A percentile compares a stretch with the other conserved stretches of the same genome.
Conservation (phyloP, 2,888 invertebrate genomes). For the Autographa gamma region DNA sequence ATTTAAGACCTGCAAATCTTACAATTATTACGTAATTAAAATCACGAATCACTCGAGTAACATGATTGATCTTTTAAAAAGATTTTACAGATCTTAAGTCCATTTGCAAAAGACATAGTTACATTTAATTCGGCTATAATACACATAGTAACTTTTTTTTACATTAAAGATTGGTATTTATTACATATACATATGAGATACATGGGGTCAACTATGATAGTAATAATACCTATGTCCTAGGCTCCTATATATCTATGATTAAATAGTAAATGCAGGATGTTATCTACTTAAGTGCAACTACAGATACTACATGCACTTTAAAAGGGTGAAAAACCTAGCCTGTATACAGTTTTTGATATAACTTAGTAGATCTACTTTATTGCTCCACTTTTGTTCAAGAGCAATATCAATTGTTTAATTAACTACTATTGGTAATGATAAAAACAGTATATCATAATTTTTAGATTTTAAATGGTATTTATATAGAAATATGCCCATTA, state of each 20-base stretch:
- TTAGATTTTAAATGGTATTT: neutral
- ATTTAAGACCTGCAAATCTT: neutral
- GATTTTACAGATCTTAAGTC: slow-evolving; percentile 14
- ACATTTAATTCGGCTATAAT: neutral
- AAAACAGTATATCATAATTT: no score
- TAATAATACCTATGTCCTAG: slow-evolving; percentile 15
- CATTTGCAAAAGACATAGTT: slow-evolving; percentile 2
- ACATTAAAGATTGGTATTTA: slow-evolving; percentile 12
- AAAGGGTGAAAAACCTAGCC: neutral
- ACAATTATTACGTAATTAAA: neutral
- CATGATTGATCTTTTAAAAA: neutral
- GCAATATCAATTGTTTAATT: no score
- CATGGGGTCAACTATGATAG: slow-evolving; percentile 16
- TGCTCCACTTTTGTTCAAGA: no score
- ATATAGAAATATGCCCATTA: neutral
- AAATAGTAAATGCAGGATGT: slow-evolving; percentile 44
- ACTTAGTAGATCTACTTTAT: no score
- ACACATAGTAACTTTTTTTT: slow-evolving; percentile 16
- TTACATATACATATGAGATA: slow-evolving; percentile 14
- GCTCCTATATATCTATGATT: slow-evolving; percentile 18
- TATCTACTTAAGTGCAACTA: neutral
- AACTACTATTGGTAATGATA: no score
- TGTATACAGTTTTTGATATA: no score
- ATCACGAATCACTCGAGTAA: neutral
- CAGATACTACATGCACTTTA: neutral